A percentile compares a stretch with the other conserved stretches of the same genome.
Evolutionary conservation across 37 sponge, comb jelly and placozoan species (phyloP).

Genomic region (Agelas oroides): DNA sequence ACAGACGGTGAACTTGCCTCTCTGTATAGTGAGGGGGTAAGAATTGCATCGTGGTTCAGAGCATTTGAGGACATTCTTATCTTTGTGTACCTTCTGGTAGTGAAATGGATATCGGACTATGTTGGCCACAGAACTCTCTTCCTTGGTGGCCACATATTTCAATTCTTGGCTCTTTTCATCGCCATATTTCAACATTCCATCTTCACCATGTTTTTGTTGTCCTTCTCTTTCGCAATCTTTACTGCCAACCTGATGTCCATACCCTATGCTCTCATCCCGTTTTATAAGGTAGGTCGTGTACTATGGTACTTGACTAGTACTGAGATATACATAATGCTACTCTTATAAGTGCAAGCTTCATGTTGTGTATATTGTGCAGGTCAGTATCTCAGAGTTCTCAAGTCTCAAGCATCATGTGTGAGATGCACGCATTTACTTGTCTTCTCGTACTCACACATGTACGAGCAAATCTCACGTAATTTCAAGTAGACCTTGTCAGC

Average conservation of each 20-base stretch:
- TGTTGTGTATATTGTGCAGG: no score
- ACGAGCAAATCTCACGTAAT: no score
- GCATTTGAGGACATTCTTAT: neutral
- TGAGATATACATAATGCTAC: no score
- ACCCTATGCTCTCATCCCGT: slow-evolving; percentile 27
- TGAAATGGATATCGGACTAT: neutral
- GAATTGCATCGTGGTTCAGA: neutral
- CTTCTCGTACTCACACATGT: no score
- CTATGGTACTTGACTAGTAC: no score
- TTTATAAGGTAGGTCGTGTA: slow-evolving; percentile 18
- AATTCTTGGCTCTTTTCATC: neutral
- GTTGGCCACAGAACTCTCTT: neutral
- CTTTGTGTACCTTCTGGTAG: neutral
- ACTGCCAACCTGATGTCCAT: slow-evolving; percentile 3
- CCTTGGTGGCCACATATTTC: neutral
- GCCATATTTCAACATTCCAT: neutral
- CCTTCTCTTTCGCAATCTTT: neutral
- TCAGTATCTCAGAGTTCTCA: no score
- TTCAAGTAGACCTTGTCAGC: no score
- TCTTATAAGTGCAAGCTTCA: no score
- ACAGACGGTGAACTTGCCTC: neutral
- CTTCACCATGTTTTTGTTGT: neutral
- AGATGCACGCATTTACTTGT: no score
- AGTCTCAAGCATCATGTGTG: no score
- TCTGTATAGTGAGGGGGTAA: slow-evolving; percentile 24